Evolutionary conservation across 1,140 invertebrate genomes (phyloP).

Genomic region (Magallana gigas): DNA sequence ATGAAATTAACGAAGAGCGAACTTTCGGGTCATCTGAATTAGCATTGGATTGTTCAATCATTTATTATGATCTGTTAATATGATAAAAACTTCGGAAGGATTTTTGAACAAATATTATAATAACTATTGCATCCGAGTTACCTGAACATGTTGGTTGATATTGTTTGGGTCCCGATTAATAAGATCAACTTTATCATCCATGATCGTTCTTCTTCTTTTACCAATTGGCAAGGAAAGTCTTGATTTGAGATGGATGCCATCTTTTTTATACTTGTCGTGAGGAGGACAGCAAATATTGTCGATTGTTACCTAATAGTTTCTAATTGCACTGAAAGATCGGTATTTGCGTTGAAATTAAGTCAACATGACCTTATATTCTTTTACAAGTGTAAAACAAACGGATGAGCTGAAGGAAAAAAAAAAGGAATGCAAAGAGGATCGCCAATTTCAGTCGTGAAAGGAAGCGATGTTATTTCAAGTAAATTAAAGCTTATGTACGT

Average conservation of each 20-base stretch:
- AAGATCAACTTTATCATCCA: slow-evolving; percentile 23
- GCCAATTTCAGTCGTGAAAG: too few relatives aligned
- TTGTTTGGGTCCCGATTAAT: slow-evolving; percentile 46
- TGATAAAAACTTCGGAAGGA: too few relatives aligned
- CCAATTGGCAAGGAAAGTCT: too few relatives aligned
- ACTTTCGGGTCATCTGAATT: too few relatives aligned
- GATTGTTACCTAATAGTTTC: slow-evolving; percentile 28
- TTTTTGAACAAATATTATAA: too few relatives aligned
- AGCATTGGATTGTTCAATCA: too few relatives aligned
- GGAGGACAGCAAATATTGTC: not conserved
- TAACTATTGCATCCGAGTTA: not conserved
- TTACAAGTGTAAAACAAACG: not conserved
- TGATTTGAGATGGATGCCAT: not conserved
- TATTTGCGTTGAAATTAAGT: not conserved
- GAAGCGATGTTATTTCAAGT: too few relatives aligned
- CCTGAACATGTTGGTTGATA: slow-evolving; percentile 40
- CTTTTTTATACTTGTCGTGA: not conserved
- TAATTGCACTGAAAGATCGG: not conserved
- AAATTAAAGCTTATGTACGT: too few relatives aligned
- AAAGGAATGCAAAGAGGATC: too few relatives aligned
- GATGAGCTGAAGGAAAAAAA: not conserved
- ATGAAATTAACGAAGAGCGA: too few relatives aligned
- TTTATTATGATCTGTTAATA: too few relatives aligned
- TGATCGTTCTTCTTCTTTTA: not conserved
- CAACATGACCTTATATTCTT: not conserved